Evolutionary conservation across 2,113 vertebrate species (phyloP), one percentile per base, ranked within the genome.

Genomic region (Grantiella picta): DNA sequence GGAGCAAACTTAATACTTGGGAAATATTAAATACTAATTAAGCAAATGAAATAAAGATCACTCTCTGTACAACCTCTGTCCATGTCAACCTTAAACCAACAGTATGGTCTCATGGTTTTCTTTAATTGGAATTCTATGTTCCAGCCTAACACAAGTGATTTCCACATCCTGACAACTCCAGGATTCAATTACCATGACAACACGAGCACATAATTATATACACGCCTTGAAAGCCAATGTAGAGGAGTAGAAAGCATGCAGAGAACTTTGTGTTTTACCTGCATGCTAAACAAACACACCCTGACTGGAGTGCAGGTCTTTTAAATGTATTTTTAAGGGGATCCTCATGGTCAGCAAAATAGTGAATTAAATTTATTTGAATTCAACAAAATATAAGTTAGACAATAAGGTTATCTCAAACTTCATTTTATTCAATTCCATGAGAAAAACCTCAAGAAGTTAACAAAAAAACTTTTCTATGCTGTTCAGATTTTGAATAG

Each of bases 121-220:
- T 85, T 95, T 79, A 87, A 91, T 82, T 85, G 88, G 61, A 91
- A 80, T 78, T 95, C 65, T 91, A 24, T 33, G 2, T 82, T 97
- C 82, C 93, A 97, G 85, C 59, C 93, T 87, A 91, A 93, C 49
- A 90, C 66, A 96, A 97, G 77, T 54, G 86, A 97, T 90, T 95
- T 94, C 87, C 95, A 89, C 75, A 94, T 82, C 95, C 92, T 97
- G 83, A 95, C 91, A 97, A 96, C 81, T 95, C 89, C 84, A 93
- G 81, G 82, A 49, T 89, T 95, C 89, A 91, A 92, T 98, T 97
- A 95, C 98, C 97, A 97, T 97, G 97, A 98, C 95, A 98, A 98
- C 95, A 94, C 1, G 36, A 97, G 93, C 97, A 94, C 92, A 84
- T 96, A 97, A 97, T 98, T 97, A 97, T 73, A 96, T 40, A 64